Evolutionary conservation across 2,797 vertebrate species (phyloP).

Genomic region (Muscicapa comitata): DNA sequence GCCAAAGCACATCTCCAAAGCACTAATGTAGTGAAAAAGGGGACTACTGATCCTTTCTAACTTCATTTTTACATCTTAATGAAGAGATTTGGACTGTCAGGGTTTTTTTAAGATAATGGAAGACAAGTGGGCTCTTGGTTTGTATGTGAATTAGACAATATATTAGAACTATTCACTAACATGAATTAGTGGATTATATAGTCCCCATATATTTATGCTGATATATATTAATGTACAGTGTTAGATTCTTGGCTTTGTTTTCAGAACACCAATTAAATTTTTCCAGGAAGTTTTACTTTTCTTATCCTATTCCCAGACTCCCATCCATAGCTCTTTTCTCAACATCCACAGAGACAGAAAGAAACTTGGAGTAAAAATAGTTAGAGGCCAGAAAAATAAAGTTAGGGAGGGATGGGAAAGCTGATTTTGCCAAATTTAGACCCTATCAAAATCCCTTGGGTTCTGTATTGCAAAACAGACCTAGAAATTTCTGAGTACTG

Average conservation of each 20-base stretch:
- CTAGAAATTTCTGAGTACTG: not conserved
- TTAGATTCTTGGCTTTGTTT: not conserved
- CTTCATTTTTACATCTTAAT: not conserved
- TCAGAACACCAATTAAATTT: not conserved
- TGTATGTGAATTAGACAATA: not conserved
- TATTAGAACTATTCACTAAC: not conserved
- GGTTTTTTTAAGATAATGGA: not conserved
- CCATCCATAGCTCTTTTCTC: not conserved
- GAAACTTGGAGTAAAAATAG: constrained; percentile 46
- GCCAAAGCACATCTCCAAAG: not conserved
- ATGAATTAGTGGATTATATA: not conserved
- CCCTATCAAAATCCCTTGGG: not conserved
- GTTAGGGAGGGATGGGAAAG: constrained; percentile 31
- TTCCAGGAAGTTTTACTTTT: not conserved
- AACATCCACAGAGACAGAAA: not conserved
- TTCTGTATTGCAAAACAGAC: constrained; percentile 19
- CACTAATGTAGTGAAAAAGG: not conserved
- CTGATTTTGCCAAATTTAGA: constrained; percentile 41
- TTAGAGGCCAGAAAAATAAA: constrained; percentile 25
- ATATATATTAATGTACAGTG: not conserved
- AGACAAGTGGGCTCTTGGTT: not conserved
- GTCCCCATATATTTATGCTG: not conserved
- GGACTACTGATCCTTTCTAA: not conserved
- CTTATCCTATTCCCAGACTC: constrained; percentile 14
- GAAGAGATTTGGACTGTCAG: not conserved